These are phyloP conservation scores for Drosophila greeni DNA, from an alignment of 2,888 invertebrate genomes.

Conservation along the genomic window DNA sequence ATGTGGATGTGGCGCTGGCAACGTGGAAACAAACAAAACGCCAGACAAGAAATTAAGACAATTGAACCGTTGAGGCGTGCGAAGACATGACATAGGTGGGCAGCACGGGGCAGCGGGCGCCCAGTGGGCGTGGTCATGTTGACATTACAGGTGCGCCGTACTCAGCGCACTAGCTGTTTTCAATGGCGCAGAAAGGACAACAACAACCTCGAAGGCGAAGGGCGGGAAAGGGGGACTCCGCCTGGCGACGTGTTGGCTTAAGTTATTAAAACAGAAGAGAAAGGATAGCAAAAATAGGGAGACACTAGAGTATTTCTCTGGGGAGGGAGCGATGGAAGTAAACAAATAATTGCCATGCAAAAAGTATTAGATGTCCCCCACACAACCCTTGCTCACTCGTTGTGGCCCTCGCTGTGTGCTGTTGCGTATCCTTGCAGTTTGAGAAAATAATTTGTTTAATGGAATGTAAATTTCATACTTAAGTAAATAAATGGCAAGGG, in stretches of 20 bases:
- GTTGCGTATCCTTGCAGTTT: conserved; percentile 53
- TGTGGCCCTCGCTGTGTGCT: conserved; percentile 21
- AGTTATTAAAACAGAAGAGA: conserved; percentile 63
- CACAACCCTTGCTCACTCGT: neutral
- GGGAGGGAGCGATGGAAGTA: conserved; percentile 34
- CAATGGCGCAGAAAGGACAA: conserved; percentile 74
- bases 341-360: conserved; percentile 75
- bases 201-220: conserved; percentile 37
- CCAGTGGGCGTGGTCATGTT: conserved; percentile 63
- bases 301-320: conserved; percentile 26
- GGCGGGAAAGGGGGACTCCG: conserved; percentile 16
- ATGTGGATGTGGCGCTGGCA: conserved; percentile 39
- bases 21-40: conserved; percentile 67
- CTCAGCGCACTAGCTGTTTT: conserved; percentile 51
- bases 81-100: conserved; percentile 51
- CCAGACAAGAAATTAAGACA: conserved; percentile 75
- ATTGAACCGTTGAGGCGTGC: conserved; percentile 75
- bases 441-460: conserved; percentile 73
- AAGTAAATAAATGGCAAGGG: conserved; percentile 64
- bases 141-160: conserved; percentile 71
- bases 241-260: conserved; percentile 67
- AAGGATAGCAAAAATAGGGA: conserved; percentile 35
- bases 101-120: conserved; percentile 32
- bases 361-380: conserved; percentile 59
- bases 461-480: conserved; percentile 74